phyloP scores from a whole-genome alignment of 2,113 vertebrate species.

The Hippocampus comes region DNA sequence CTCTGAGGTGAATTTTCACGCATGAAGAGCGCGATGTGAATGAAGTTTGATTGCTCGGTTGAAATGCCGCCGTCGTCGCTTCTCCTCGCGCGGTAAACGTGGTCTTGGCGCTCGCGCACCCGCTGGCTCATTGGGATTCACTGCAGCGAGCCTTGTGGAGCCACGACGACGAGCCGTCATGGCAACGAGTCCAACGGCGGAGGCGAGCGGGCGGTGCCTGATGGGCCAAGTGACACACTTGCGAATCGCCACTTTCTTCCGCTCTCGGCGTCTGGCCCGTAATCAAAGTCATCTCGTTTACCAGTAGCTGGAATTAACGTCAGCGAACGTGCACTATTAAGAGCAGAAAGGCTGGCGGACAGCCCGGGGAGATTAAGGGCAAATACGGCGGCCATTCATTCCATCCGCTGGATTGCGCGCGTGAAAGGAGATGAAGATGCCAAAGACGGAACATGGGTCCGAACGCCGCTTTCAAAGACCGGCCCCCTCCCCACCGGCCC shows the following conservation, averaged over 20 bases:
- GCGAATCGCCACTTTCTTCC: conserved; percentile 9
- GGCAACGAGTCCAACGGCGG: conserved; percentile 1
- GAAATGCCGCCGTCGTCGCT: no score
- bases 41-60: no score
- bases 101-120: conserved; percentile 5
- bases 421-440: conserved; percentile 13
- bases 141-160: conserved; percentile 26
- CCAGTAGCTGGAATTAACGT: conserved; percentile 47
- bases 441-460: conserved; percentile 2
- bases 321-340: conserved; percentile 63
- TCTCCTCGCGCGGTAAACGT: conserved; percentile 34
- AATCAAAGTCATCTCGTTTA: conserved; percentile 57
- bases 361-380: conserved; percentile 15
- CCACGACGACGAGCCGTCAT: conserved; percentile 20
- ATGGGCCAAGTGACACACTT: conserved; percentile 12
- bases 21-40: no score
- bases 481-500: no score
- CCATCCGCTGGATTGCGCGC: conserved; percentile 25
- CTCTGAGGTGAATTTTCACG: no score
- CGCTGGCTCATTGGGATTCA: conserved; percentile 20
- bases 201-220: conserved; percentile 13
- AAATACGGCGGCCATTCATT: conserved; percentile 29
- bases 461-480: background rate
- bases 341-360: conserved; percentile 41
- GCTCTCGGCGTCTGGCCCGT: conserved; percentile 21